Evolutionary conservation across 2,888 invertebrate species (phyloP), one percentile per base, ranked within the genome.

Genomic region (Agonopterix subpropinquella): DNA sequence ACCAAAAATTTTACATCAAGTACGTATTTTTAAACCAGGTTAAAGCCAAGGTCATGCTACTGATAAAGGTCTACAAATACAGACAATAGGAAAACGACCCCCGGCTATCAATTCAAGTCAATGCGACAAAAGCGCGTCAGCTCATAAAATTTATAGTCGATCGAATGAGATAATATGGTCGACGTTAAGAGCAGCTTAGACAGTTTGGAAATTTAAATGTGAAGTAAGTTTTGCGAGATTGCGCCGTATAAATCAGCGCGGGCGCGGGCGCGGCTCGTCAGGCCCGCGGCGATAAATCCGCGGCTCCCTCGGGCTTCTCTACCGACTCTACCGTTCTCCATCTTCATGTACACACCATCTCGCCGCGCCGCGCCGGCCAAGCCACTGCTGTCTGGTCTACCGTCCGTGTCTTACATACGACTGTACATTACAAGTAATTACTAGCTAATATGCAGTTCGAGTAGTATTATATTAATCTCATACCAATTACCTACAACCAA

Each of bases 201-300:
- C 88, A 88, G 88, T 88, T 88, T 76, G 87, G 70, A 88, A 88
- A 88, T 88, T 88, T 88, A 88, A 88, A 88, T 88, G 88, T 87
- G 88, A 88, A 88, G 88, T 87, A 88, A 87, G 88, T 88, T 88
- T 88, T 88, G 87, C 81, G 81, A 88, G 88, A 87, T 88, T 88
- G 85, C 77, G 80, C 82, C 73, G 81, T 76, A 87, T 88, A 88
- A 88, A 88, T 89, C 87, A 88, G 88, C 75, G 77, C 71, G 67
- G 67, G 67, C 54, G 57, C 68, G 55, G 64, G 77, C 69, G 71
- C 67, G 61, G 57, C 73, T 70, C 72, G 73, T 76, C 77, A 75
- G 76, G 74, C 67, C 62, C 65, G 73, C 72, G 77, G 78, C 83
- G 80, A 86, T 87, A 87, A 88, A 87, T 87, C 81, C 81, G 80